Evolutionary conservation across 2,797 vertebrate species (phyloP).

Genomic region (Peromyscus melanophrys): DNA sequence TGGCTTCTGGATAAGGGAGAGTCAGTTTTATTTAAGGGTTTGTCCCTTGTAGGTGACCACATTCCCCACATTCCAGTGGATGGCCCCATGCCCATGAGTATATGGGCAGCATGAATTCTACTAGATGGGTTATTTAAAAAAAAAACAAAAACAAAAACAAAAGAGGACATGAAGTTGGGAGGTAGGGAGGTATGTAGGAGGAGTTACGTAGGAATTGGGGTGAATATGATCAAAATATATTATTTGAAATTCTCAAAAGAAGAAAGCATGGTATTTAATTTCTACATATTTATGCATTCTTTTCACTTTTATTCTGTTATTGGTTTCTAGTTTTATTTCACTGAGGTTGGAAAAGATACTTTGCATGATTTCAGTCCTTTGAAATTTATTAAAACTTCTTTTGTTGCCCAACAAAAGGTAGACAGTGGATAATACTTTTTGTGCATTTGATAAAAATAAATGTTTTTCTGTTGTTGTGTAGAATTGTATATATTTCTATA

Average conservation of each 20-base stretch:
- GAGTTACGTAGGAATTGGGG: not conserved
- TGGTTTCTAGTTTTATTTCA: conserved; percentile 50
- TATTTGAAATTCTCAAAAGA: not conserved
- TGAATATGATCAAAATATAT: not conserved
- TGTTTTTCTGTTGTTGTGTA: not conserved
- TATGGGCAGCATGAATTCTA: not conserved
- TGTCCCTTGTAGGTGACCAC: not conserved
- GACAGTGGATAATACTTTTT: not conserved
- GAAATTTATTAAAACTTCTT: conserved; percentile 43
- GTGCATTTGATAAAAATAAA: not conserved
- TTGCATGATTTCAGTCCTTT: conserved; percentile 7
- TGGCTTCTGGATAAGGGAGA: not conserved
- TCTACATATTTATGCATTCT: conserved; percentile 19
- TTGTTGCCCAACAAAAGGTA: not conserved
- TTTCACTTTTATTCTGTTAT: conserved; percentile 22
- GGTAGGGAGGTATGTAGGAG: not conserved
- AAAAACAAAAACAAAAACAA: not conserved
- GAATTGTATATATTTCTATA: not conserved
- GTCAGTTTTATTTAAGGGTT: not conserved
- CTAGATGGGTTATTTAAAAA: not conserved
- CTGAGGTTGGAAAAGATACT: conserved; percentile 48
- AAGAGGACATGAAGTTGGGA: not conserved
- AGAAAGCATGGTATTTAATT: conserved; percentile 21
- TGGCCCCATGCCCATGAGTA: not conserved
- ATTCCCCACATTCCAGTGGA: not conserved